Conservation (phyloP, 2,113 vertebrate species). For the Entelurus aequoreus region DNA sequence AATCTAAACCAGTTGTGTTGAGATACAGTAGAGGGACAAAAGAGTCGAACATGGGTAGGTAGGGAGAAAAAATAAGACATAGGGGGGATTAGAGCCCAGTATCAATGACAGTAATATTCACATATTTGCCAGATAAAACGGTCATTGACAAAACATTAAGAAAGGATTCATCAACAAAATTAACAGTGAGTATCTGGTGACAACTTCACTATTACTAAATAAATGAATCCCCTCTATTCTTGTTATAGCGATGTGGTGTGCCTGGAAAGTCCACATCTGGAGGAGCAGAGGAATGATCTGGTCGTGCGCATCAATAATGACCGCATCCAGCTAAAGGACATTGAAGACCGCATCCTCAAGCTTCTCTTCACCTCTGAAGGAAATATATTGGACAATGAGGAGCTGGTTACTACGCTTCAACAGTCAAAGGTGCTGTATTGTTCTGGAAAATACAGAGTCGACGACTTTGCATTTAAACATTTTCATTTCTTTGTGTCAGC, state of each 20-base stretch:
- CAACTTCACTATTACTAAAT: neutral
- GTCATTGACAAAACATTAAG: no score
- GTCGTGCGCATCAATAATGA: conserved; percentile 75
- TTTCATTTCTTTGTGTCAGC: neutral
- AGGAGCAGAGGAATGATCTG: conserved; percentile 76
- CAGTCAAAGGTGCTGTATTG: conserved; percentile 70
- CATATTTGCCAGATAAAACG: no score
- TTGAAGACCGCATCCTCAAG: conserved; percentile 78
- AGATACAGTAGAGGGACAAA: no score
- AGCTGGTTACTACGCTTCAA: conserved; percentile 76
- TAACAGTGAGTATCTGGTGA: neutral
- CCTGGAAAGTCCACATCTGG: conserved; percentile 77
- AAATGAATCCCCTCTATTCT: neutral
- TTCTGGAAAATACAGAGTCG: neutral
- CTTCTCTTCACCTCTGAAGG: conserved; percentile 78
- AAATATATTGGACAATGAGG: conserved; percentile 79
- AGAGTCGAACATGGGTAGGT: no score
- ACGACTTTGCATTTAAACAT: neutral
- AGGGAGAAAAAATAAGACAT: no score
- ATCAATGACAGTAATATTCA: no score
- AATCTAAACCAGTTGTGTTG: no score
- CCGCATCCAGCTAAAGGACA: conserved; percentile 77
- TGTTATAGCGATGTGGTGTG: conserved; percentile 73
- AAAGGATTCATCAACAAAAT: no score
- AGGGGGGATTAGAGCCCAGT: no score